Percentiles rank a stretch among this genome's conserved stretches.
phyloP scores from a whole-genome alignment of 2,888 invertebrate genomes.

The Ormyrus pomaceus region DNA sequence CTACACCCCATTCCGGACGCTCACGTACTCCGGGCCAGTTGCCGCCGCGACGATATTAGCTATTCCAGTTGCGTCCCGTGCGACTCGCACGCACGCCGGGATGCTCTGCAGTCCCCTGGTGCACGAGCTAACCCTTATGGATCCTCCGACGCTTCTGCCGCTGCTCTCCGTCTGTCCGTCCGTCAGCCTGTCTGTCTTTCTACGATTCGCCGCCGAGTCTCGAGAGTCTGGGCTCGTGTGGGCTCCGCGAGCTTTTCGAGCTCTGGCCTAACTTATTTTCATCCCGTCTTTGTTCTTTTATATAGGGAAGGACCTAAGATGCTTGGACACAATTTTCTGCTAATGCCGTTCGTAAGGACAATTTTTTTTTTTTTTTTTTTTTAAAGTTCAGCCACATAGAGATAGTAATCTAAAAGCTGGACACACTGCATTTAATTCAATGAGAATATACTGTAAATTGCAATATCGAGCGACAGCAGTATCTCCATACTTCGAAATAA shows the following conservation, averaged over 20 bases:
- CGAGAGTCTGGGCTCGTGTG: neutral
- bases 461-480: no score
- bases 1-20: conserved; percentile 18
- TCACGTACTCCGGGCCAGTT: neutral
- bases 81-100: conserved; percentile 28
- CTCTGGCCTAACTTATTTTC: conserved; percentile 45
- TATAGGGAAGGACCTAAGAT: no score
- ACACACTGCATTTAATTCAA: no score
- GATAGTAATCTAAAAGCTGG: no score
- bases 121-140: neutral
- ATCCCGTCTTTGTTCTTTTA: neutral
- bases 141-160: neutral
- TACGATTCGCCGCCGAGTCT: neutral
- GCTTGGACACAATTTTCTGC: no score
- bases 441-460: no score
- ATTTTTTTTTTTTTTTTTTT: no score
- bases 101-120: neutral
- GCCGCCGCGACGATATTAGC: conserved; percentile 62
- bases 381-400: no score
- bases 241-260: neutral
- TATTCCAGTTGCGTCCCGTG: conserved; percentile 66
- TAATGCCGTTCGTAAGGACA: no score
- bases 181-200: neutral
- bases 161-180: conserved; percentile 1
- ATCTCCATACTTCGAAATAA: no score